phyloP scores from a whole-genome alignment of 2,888 invertebrate genomes.

The Leucania comma region DNA sequence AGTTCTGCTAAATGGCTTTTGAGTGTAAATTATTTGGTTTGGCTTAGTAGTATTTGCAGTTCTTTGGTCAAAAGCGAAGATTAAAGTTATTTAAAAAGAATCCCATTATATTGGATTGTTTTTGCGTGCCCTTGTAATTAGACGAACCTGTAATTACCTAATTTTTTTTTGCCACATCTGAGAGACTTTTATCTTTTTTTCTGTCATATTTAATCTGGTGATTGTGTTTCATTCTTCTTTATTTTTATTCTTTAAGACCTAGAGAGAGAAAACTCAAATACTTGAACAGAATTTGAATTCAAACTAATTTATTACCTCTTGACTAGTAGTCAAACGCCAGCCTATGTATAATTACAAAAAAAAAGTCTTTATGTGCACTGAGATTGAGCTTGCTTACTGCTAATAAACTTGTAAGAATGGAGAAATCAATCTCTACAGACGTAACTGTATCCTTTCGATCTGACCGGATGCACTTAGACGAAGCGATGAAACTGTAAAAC shows the following conservation, averaged over 20 bases:
- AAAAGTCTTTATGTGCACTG: no score
- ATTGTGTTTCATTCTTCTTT: no score
- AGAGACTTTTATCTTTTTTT: no score
- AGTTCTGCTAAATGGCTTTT: constrained; percentile 34
- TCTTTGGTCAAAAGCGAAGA: background rate
- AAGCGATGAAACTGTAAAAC: background rate
- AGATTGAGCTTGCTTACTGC: no score
- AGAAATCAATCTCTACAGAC: constrained; percentile 1
- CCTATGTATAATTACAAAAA: no score
- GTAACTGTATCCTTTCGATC: background rate
- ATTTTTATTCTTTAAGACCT: no score
- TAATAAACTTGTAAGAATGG: background rate
- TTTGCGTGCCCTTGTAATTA: background rate
- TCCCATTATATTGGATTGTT: background rate
- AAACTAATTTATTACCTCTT: background rate
- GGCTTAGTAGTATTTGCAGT: background rate
- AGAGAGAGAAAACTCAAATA: background rate
- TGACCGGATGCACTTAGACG: constrained; percentile 5
- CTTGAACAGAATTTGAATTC: background rate
- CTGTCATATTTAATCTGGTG: no score
- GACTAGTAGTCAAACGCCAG: no score
- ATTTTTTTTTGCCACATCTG: no score
- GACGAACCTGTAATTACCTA: no score
- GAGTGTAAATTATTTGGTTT: constrained; percentile 18
- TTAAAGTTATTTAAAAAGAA: background rate